These are phyloP conservation scores for Chrysoperla carnea DNA, from an alignment of 1,140 invertebrate genomes.

Conservation along the genomic window DNA sequence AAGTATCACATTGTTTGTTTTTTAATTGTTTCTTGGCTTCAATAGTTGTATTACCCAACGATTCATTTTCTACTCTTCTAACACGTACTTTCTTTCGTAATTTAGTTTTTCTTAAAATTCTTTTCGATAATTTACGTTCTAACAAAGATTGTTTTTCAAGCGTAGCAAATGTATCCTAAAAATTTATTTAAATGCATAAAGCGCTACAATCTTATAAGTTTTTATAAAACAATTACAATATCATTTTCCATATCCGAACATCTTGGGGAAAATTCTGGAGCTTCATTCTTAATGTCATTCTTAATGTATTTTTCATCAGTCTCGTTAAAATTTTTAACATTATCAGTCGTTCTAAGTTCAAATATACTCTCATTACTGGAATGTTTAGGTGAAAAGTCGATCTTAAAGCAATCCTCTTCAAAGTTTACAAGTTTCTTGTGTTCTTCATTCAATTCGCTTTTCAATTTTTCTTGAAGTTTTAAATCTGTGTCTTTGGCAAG, in stretches of 20 bases:
- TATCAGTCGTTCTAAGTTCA: not conserved
- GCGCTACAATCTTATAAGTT: too few relatives aligned
- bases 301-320: too few relatives aligned
- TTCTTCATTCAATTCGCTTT: not conserved
- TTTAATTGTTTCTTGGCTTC: not conserved
- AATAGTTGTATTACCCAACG: too few relatives aligned
- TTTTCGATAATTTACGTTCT: not conserved
- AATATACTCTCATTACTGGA: not conserved
- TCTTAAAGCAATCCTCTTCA: not conserved
- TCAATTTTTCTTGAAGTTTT: conserved; percentile 5
- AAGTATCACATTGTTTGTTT: conserved; percentile 9
- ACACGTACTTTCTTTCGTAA: not conserved
- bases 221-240: too few relatives aligned
- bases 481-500: conserved; percentile 7
- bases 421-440: not conserved
- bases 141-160: not conserved
- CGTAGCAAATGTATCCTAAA: too few relatives aligned
- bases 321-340: too few relatives aligned
- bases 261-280: too few relatives aligned
- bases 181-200: too few relatives aligned
- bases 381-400: too few relatives aligned
- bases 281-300: too few relatives aligned
- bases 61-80: not conserved
- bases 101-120: not conserved
- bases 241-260: too few relatives aligned